These are phyloP conservation scores for Atta texana DNA, from an alignment of 1,140 invertebrate genomes.

Conservation along the genomic window DNA sequence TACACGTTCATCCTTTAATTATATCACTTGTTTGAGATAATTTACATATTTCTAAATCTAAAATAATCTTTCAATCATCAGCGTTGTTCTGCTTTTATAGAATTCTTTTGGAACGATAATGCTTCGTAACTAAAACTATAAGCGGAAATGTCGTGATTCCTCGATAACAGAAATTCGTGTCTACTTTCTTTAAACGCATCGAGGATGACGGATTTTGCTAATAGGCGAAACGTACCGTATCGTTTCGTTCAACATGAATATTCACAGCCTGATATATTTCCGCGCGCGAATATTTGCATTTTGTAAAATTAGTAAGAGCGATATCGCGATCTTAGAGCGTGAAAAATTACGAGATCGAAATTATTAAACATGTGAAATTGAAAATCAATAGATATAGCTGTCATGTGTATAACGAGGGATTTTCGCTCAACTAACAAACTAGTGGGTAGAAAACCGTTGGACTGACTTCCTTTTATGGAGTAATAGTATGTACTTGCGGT, in stretches of 20 bases:
- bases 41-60: background rate
- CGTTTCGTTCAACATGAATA: slow-evolving; percentile 67
- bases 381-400: background rate
- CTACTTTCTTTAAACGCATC: slow-evolving; percentile 14
- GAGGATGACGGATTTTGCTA: slow-evolving; percentile 42
- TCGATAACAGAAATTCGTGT: slow-evolving; percentile 53
- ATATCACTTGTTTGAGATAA: background rate
- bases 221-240: slow-evolving; percentile 57
- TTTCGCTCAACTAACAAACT: background rate
- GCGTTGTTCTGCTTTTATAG: background rate
- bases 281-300: slow-evolving; percentile 45
- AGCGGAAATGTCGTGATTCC: slow-evolving; percentile 43
- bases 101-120: background rate
- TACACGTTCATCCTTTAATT: background rate
- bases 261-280: slow-evolving; percentile 45
- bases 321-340: background rate
- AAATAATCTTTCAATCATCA: background rate
- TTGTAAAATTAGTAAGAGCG: slow-evolving; percentile 11
- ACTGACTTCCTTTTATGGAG: background rate
- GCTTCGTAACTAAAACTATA: background rate
- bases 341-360: slow-evolving; percentile 24
- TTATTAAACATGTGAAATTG: background rate
- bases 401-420: background rate
- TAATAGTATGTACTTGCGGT: background rate
- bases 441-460: background rate